Percentiles rank a stretch among this genome's conserved stretches.
Evolutionary conservation across 2,113 vertebrate species (phyloP).

Genomic region (Neoarius graeffei): DNA sequence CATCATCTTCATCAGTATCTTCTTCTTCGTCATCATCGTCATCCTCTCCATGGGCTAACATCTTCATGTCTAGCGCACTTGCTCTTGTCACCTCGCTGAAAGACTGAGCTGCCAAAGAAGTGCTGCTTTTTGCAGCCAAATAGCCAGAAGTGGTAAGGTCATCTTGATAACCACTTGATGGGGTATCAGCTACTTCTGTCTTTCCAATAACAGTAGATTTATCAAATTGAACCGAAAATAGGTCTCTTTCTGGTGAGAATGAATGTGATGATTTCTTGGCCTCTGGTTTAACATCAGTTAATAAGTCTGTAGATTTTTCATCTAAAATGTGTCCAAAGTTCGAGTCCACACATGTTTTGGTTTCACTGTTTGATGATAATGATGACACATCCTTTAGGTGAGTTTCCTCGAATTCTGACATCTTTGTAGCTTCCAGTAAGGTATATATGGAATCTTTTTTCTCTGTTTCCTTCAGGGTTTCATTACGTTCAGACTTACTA

Average conservation of each 20-base stretch:
- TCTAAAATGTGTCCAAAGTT: slow-evolving; percentile 41
- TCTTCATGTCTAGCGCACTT: slow-evolving; percentile 67
- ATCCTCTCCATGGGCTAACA: slow-evolving; percentile 72
- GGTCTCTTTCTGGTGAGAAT: slow-evolving; percentile 53
- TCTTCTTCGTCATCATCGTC: slow-evolving; percentile 74
- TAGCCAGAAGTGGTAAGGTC: slow-evolving; percentile 61
- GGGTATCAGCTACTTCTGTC: slow-evolving; percentile 40
- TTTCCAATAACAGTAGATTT: slow-evolving; percentile 37
- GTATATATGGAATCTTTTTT: slow-evolving; percentile 40
- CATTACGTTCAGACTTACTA: slow-evolving; percentile 57
- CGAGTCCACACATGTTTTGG: slow-evolving; percentile 39
- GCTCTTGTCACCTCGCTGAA: slow-evolving; percentile 65
- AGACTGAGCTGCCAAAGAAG: slow-evolving; percentile 39
- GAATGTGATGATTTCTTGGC: slow-evolving; percentile 50
- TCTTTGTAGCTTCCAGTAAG: slow-evolving; percentile 27
- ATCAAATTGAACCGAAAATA: slow-evolving; percentile 48
- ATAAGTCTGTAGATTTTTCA: slow-evolving; percentile 51
- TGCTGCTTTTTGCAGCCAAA: slow-evolving; percentile 57
- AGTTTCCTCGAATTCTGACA: slow-evolving; percentile 65
- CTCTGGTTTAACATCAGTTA: slow-evolving; percentile 34
- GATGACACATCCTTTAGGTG: slow-evolving; percentile 77
- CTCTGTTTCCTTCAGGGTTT: slow-evolving; percentile 46
- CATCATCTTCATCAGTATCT: slow-evolving; percentile 61
- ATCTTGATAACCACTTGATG: slow-evolving; percentile 48
- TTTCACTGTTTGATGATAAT: slow-evolving; percentile 68